Conservation (phyloP, 2,888 invertebrate species). For the Bhutanitis thaidina region DNA sequence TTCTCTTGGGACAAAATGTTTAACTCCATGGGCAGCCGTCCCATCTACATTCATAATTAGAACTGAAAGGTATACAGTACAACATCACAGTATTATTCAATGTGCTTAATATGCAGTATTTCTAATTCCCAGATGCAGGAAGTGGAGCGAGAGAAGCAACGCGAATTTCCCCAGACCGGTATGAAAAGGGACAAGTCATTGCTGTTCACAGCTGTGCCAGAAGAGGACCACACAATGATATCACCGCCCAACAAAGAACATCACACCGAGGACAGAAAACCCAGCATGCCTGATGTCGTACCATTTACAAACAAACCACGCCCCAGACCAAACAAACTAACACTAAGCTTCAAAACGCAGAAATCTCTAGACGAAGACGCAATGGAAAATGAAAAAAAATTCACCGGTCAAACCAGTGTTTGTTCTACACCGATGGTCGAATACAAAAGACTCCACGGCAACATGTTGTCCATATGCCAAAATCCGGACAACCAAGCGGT, state of each 20-base stretch:
- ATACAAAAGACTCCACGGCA: constrained; percentile 86
- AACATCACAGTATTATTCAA: too few species aligned
- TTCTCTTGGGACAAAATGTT: too few species aligned
- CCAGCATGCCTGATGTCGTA: constrained; percentile 71
- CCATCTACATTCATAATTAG: too few species aligned
- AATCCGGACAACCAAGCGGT: constrained; percentile 80
- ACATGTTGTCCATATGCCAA: constrained; percentile 86
- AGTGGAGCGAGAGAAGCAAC: constrained; percentile 65
- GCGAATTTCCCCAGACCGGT: constrained; percentile 70
- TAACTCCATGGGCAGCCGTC: too few species aligned
- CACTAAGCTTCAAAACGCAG: constrained; percentile 79
- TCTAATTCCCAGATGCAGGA: constrained; percentile 57
- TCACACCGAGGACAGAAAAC: constrained; percentile 40
- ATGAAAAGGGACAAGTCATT: constrained; percentile 90
- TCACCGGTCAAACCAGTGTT: constrained; percentile 85
- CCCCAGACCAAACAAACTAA: constrained; percentile 77
- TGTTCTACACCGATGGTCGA: constrained; percentile 90
- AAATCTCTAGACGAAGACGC: constrained; percentile 78
- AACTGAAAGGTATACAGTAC: too few species aligned
- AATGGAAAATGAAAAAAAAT: constrained; percentile 75
- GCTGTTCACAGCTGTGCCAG: constrained; percentile 90
- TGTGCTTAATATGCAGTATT: too few species aligned
- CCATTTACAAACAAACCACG: constrained; percentile 74
- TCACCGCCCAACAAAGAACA: constrained; percentile 63
- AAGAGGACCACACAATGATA: constrained; percentile 82